Percentiles rank a stretch among this genome's conserved stretches.
Conservation (phyloP, 2,113 vertebrate species). For the Penelope pileata region DNA sequence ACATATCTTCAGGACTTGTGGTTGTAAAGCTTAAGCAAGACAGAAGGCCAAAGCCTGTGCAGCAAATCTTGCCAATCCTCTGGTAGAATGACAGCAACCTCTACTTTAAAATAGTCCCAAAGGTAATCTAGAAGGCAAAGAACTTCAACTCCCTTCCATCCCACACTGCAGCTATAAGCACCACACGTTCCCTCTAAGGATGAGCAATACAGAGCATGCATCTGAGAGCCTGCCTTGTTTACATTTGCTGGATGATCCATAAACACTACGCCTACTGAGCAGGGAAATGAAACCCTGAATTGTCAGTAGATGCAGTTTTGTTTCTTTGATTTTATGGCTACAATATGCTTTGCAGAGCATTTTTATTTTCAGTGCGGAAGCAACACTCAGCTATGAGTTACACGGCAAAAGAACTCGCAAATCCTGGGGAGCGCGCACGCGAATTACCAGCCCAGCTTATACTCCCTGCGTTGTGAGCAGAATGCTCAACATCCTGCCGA, state of each 20-base stretch:
- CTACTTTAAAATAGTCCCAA: not conserved
- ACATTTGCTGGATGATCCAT: not conserved
- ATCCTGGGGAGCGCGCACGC: not conserved
- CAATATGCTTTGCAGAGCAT: not conserved
- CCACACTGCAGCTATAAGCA: not conserved
- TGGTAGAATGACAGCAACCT: not conserved
- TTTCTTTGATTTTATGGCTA: conserved; percentile 17
- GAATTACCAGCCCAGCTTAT: not conserved
- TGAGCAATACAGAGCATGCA: not conserved
- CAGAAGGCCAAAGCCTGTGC: not conserved
- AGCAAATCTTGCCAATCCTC: not conserved
- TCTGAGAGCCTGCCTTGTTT: not conserved
- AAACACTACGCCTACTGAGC: not conserved
- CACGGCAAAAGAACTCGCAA: not conserved
- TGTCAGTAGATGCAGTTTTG: not conserved
- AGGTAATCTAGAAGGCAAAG: not conserved
- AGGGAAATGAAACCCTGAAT: conserved; percentile 1
- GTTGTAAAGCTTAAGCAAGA: conserved; percentile 13
- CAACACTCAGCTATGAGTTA: not conserved
- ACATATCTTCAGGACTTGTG: not conserved
- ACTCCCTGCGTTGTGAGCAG: not conserved
- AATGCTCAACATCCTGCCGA: not conserved
- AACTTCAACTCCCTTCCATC: not conserved
- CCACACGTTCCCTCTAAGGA: not conserved
- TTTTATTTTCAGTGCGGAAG: conserved; percentile 10